A percentile compares a stretch with the other conserved stretches of the same genome.
Evolutionary conservation across 2,113 vertebrate genomes (phyloP).

Genomic region (Fregata magnificens): DNA sequence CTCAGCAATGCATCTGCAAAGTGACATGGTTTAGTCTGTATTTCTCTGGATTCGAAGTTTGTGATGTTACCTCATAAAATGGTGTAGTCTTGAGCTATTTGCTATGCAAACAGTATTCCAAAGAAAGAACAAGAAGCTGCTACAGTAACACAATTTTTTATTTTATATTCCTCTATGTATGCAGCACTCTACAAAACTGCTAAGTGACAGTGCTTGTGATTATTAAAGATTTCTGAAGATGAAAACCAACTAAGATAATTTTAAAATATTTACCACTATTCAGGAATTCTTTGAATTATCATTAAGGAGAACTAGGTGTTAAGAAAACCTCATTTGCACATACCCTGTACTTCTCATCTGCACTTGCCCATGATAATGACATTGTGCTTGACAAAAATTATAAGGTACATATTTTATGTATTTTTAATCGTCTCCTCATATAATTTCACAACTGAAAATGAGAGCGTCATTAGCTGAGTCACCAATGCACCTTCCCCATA

Average conservation of each 20-base stretch:
- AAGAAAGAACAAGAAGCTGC: neutral
- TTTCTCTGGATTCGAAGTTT: neutral
- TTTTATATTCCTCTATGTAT: neutral
- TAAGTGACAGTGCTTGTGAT: slow-evolving; percentile 12
- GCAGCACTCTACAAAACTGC: neutral
- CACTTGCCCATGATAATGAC: slow-evolving; percentile 23
- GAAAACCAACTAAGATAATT: slow-evolving; percentile 18
- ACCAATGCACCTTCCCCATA: neutral
- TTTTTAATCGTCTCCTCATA: neutral
- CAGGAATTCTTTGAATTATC: slow-evolving; percentile 26
- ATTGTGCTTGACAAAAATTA: slow-evolving; percentile 25
- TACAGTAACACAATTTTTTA: neutral
- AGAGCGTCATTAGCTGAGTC: slow-evolving; percentile 21
- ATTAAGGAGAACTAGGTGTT: neutral
- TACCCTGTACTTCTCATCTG: neutral
- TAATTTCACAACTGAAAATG: slow-evolving; percentile 25
- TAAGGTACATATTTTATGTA: slow-evolving; percentile 18
- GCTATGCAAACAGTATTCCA: neutral
- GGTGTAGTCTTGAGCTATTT: neutral
- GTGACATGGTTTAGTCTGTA: neutral
- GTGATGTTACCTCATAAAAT: neutral
- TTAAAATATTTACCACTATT: slow-evolving; percentile 42
- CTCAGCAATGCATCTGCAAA: neutral
- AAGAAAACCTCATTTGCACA: neutral
- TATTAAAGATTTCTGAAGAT: slow-evolving; percentile 33